Conservation (phyloP, 2,113 vertebrate species). For the Ondatra zibethicus region DNA sequence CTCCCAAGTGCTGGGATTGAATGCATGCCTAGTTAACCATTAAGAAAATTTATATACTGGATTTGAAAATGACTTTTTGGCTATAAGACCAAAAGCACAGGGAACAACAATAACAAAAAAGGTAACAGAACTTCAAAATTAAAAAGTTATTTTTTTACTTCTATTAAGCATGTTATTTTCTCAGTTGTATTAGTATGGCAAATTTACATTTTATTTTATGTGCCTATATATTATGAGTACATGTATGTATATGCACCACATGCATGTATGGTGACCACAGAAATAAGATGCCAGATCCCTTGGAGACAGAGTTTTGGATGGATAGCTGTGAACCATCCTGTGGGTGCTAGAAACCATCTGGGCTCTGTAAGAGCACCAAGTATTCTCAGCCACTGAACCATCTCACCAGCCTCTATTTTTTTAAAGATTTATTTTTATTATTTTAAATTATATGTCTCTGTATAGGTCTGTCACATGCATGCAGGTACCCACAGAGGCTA, state of each 20-base stretch:
- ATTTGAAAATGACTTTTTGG: background rate
- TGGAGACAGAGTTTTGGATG: background rate
- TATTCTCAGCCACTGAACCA: background rate
- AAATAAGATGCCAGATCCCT: background rate
- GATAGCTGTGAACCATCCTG: background rate
- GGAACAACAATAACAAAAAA: background rate
- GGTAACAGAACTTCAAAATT: background rate
- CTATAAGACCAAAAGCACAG: background rate
- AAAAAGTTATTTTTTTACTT: background rate
- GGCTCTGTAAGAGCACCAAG: background rate
- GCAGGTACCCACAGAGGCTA: background rate
- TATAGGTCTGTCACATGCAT: background rate
- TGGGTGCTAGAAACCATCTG: background rate
- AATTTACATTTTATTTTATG: background rate
- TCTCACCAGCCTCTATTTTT: no score
- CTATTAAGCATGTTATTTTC: background rate
- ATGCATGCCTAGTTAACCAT: no score
- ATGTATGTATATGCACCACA: background rate
- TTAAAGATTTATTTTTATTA: background rate
- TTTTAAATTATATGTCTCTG: background rate
- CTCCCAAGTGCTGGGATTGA: background rate
- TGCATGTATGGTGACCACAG: background rate
- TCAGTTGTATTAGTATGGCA: background rate
- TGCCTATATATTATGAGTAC: background rate
- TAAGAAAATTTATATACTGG: background rate